phyloP scores from a whole-genome alignment of 2,888 invertebrate species.

The Melieria picta region DNA sequence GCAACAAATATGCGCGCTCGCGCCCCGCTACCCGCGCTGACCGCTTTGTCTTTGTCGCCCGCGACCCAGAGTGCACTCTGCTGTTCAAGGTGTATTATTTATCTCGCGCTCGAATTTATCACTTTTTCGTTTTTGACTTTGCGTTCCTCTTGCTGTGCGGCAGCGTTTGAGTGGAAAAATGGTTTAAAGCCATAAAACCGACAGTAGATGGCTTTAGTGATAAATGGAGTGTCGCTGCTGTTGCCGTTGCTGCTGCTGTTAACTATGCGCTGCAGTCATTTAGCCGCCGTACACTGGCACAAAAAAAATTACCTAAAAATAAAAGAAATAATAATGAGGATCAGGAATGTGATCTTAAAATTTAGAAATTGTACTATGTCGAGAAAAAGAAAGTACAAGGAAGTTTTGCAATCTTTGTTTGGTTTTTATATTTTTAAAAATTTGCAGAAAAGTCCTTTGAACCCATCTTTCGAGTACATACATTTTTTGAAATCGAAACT shows the following conservation, averaged over 20 bases:
- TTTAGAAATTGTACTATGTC: too few species aligned
- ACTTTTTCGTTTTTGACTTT: not conserved
- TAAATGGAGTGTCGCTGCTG: constrained; percentile 50
- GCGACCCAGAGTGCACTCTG: not conserved
- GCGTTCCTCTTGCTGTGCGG: not conserved
- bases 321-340: too few species aligned
- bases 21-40: not conserved
- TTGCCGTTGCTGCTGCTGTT: not conserved
- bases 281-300: too few species aligned
- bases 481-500: too few species aligned
- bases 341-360: too few species aligned
- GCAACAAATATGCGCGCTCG: not conserved
- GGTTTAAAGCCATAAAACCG: constrained; percentile 57
- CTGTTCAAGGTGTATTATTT: constrained; percentile 2
- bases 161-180: constrained; percentile 45
- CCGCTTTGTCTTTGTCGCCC: not conserved
- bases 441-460: too few species aligned
- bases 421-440: too few species aligned
- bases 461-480: too few species aligned
- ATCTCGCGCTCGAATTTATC: constrained; percentile 8
- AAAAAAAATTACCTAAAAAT: too few species aligned
- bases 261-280: not conserved
- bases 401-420: too few species aligned
- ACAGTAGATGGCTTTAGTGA: constrained; percentile 57
- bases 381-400: too few species aligned